Percentiles rank a stretch among this genome's conserved stretches.
Evolutionary conservation across 2,888 invertebrate genomes (phyloP).

Genomic region (Monochamus alternatus): DNA sequence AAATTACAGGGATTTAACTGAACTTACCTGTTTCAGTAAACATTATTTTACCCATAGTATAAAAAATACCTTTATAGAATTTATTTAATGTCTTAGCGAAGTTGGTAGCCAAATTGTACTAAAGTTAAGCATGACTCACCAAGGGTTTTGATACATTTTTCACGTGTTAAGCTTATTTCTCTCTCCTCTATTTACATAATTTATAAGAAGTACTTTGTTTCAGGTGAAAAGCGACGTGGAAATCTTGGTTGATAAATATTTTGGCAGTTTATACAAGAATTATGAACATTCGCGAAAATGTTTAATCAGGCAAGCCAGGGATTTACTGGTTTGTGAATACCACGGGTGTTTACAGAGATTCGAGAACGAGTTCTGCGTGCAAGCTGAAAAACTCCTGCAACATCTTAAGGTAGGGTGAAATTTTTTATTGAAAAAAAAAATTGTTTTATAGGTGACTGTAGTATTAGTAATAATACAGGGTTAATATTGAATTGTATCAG

Average conservation of each 20-base stretch:
- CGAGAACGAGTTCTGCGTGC: constrained; percentile 77
- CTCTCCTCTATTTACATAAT: constrained; percentile 4
- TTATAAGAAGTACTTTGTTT: constrained; percentile 57
- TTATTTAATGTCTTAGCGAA: too few species aligned
- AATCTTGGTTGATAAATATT: constrained; percentile 76
- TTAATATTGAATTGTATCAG: too few species aligned
- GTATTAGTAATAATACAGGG: too few species aligned
- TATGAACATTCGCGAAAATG: constrained; percentile 75
- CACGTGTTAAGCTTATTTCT: neutral
- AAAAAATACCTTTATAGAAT: too few species aligned
- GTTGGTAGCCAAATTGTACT: too few species aligned
- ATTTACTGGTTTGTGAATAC: constrained; percentile 79
- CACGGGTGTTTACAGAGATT: constrained; percentile 78
- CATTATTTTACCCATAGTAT: too few species aligned
- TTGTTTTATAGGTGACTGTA: too few species aligned
- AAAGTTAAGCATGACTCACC: too few species aligned
- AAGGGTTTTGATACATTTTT: too few species aligned
- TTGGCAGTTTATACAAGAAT: constrained; percentile 77
- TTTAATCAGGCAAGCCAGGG: constrained; percentile 80
- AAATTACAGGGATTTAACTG: too few species aligned
- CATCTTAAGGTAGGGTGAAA: constrained; percentile 71
- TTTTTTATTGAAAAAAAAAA: neutral
- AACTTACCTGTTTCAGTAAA: too few species aligned
- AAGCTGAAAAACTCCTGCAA: constrained; percentile 75
- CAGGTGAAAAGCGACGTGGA: constrained; percentile 70